Percentiles rank a stretch among this genome's conserved stretches.
These are phyloP conservation scores for Caiman crocodilus DNA, from an alignment of 2,797 vertebrate species.

Conservation along the genomic window DNA sequence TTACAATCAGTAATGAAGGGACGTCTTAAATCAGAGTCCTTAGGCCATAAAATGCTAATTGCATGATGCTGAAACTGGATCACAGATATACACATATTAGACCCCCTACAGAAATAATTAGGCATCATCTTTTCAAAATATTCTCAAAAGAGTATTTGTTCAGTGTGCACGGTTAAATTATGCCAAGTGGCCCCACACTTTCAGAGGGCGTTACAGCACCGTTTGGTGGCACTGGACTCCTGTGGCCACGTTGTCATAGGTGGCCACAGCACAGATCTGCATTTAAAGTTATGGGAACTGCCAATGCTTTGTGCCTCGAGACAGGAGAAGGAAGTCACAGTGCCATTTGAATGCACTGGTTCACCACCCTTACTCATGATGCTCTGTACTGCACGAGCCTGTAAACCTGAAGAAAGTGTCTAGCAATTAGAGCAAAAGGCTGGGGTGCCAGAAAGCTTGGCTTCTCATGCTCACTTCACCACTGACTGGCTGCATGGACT, in stretches of 20 bases:
- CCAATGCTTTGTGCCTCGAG: not conserved
- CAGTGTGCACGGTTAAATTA: constrained; percentile 64
- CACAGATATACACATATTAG: constrained; percentile 71
- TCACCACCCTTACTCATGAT: not conserved
- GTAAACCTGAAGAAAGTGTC: not conserved
- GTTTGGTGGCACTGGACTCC: not conserved
- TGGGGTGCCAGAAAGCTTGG: not conserved
- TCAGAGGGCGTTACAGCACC: not conserved
- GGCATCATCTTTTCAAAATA: constrained; percentile 67
- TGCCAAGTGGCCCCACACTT: constrained; percentile 25
- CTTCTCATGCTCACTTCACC: not conserved
- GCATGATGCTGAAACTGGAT: constrained; percentile 67
- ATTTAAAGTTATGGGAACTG: rapidly evolving
- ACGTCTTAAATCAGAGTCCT: constrained; percentile 69
- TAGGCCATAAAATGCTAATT: constrained; percentile 69
- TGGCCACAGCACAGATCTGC: not conserved
- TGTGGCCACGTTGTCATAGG: not conserved
- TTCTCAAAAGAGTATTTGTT: constrained; percentile 69
- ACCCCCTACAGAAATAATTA: constrained; percentile 77
- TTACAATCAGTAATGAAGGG: constrained; percentile 63
- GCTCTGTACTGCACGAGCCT: not conserved
- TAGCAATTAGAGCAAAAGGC: not conserved
- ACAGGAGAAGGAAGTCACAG: rapidly evolving
- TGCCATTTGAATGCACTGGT: not conserved
- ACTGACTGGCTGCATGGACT: not conserved